These are phyloP conservation scores for Tragelaphus buxtoni DNA, from an alignment of 2,113 vertebrate species.

Conservation along the genomic window DNA sequence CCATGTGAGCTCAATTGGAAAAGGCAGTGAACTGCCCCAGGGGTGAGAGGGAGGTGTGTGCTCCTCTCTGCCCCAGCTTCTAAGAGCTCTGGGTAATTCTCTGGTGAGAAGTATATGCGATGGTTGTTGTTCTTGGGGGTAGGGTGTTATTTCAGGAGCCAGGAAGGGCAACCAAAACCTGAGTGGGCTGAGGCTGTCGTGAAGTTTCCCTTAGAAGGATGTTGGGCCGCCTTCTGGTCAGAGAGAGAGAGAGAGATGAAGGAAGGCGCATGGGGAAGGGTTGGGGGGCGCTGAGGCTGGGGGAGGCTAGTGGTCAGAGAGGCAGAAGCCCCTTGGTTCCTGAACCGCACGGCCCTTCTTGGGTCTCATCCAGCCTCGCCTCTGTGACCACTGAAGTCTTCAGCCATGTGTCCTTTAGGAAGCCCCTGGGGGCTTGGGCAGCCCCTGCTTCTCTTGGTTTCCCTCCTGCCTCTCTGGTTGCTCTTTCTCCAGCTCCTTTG, in stretches of 20 bases:
- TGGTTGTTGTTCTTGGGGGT: neutral
- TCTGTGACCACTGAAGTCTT: neutral
- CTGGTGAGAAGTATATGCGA: neutral
- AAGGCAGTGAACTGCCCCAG: neutral
- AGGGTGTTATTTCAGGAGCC: neutral
- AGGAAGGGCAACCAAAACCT: neutral
- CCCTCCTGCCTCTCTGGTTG: neutral
- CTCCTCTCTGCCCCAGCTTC: neutral
- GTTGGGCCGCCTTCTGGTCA: neutral
- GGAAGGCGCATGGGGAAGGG: fast-evolving
- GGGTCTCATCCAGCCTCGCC: neutral
- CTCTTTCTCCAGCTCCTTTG: neutral
- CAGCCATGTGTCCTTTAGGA: neutral
- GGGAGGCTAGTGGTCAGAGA: neutral
- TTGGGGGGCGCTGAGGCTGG: neutral
- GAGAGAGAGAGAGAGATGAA: neutral
- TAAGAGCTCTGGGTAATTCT: neutral
- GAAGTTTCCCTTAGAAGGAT: neutral
- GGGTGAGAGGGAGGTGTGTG: fast-evolving
- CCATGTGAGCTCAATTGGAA: neutral
- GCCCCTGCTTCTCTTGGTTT: neutral
- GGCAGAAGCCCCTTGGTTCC: neutral
- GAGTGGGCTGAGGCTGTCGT: neutral
- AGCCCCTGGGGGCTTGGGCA: neutral
- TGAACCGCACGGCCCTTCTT: neutral